These are phyloP conservation scores for Potamilus streckersoni DNA, from an alignment of 1,140 invertebrate genomes.

Conservation along the genomic window DNA sequence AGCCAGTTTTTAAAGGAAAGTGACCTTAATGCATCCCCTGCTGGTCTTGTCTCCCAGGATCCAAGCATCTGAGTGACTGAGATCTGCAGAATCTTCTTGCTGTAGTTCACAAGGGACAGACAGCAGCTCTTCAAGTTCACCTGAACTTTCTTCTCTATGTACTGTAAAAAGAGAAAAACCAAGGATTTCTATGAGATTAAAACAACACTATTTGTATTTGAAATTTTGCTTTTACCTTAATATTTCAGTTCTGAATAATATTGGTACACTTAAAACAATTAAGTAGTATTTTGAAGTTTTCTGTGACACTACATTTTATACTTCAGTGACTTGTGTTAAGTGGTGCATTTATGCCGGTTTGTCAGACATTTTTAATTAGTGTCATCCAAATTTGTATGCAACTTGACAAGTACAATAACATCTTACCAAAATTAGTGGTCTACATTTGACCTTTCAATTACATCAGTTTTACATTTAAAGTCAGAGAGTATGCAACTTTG, in stretches of 20 bases:
- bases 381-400: no score
- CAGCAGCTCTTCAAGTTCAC: constrained; percentile 82
- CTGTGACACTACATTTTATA: no score
- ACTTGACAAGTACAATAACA: no score
- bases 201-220: not conserved
- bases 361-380: no score
- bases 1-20: not conserved
- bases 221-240: not conserved
- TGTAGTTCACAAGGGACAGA: constrained; percentile 77
- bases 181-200: not conserved
- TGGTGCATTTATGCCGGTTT: no score
- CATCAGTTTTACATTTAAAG: no score
- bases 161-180: constrained; percentile 47
- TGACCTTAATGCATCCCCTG: constrained; percentile 28
- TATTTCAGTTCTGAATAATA: not conserved
- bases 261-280: no score
- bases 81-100: constrained; percentile 79
- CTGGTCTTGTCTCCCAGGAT: constrained; percentile 15
- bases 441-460: no score
- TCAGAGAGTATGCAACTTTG: no score
- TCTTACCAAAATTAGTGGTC: no score
- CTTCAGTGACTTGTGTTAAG: no score
- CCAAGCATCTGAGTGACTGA: constrained; percentile 25
- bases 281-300: no score
- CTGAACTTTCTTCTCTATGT: constrained; percentile 78